Percentiles rank a stretch among this genome's conserved stretches.
These are phyloP conservation scores for Gymnothorax reevesii DNA, from an alignment of 2,797 vertebrate genomes.

Conservation along the genomic window DNA sequence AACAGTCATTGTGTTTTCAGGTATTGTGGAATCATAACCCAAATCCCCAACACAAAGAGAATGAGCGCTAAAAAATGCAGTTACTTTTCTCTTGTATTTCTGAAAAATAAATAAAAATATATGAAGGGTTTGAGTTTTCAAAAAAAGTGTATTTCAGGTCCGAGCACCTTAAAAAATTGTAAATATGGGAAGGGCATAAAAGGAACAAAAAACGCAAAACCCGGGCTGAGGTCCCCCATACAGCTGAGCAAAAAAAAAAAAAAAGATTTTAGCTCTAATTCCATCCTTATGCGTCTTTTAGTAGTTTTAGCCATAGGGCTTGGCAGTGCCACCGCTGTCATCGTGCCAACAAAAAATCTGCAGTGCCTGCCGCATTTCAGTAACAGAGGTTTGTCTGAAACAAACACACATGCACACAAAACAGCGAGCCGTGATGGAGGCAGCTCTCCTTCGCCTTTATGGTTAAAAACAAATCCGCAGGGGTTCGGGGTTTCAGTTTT, in stretches of 20 bases:
- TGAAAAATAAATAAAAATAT: slow-evolving; percentile 6
- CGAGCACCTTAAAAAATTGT: slow-evolving; percentile 5
- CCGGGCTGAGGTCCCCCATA: slow-evolving; percentile 59
- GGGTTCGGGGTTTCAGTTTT: slow-evolving; percentile 18
- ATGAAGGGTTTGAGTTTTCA: slow-evolving; percentile 12
- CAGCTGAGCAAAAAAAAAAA: slow-evolving; percentile 62
- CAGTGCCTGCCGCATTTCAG: slow-evolving; percentile 92
- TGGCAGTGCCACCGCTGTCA: slow-evolving; percentile 90
- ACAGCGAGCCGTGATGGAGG: slow-evolving; percentile 59
- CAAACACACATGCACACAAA: slow-evolving; percentile 59
- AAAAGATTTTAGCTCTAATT: slow-evolving; percentile 83
- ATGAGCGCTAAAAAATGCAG: slow-evolving; percentile 48
- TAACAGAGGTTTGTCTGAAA: slow-evolving; percentile 81
- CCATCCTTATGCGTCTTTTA: slow-evolving; percentile 92
- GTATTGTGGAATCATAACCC: slow-evolving; percentile 63
- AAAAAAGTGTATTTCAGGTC: slow-evolving; percentile 30
- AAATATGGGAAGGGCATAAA: slow-evolving; percentile 22
- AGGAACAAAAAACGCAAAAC: slow-evolving; percentile 48
- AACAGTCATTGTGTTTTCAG: slow-evolving; percentile 66
- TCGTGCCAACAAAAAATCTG: slow-evolving; percentile 91
- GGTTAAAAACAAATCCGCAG: slow-evolving; percentile 39
- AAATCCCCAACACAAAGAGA: slow-evolving; percentile 70
- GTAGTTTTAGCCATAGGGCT: slow-evolving; percentile 93
- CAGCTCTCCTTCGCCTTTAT: slow-evolving; percentile 42
- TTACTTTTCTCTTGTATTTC: slow-evolving; percentile 43